Evolutionary conservation across 2,888 invertebrate species (phyloP).

Genomic region (Lepidocyrtinus sp.): DNA sequence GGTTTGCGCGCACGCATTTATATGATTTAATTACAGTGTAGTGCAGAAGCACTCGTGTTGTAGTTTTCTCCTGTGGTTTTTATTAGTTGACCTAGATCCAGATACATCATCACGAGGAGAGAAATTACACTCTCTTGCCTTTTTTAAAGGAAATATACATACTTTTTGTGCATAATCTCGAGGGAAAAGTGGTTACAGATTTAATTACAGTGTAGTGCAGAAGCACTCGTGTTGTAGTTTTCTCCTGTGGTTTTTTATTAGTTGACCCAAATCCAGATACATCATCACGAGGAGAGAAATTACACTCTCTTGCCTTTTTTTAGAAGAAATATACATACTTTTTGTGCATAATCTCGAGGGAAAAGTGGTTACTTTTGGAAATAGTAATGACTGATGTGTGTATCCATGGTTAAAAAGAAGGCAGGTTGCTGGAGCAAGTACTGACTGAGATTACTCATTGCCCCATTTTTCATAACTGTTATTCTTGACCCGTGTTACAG

Average conservation of each 20-base stretch:
- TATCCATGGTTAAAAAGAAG: neutral
- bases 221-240: slow-evolving; percentile 33
- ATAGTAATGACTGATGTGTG: neutral
- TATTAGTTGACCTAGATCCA: slow-evolving; percentile 6
- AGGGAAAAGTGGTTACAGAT: slow-evolving; percentile 1
- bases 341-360: neutral
- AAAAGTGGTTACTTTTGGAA: neutral
- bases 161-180: slow-evolving; percentile 1
- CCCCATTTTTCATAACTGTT: neutral
- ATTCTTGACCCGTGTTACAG: slow-evolving; percentile 44
- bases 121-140: neutral
- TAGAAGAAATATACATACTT: neutral
- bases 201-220: slow-evolving; percentile 32
- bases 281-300: neutral
- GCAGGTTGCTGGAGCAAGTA: too few relatives aligned
- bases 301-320: neutral
- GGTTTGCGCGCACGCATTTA: slow-evolving; percentile 20
- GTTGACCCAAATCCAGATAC: slow-evolving; percentile 2
- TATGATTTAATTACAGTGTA: slow-evolving; percentile 37
- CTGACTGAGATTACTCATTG: neutral
- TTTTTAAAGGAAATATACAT: neutral
- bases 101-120: neutral
- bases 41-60: slow-evolving; percentile 34
- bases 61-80: neutral
- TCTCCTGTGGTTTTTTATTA: neutral